These are phyloP conservation scores for Euborellia annulipes DNA, from an alignment of 1,140 invertebrate genomes.

Conservation along the genomic window DNA sequence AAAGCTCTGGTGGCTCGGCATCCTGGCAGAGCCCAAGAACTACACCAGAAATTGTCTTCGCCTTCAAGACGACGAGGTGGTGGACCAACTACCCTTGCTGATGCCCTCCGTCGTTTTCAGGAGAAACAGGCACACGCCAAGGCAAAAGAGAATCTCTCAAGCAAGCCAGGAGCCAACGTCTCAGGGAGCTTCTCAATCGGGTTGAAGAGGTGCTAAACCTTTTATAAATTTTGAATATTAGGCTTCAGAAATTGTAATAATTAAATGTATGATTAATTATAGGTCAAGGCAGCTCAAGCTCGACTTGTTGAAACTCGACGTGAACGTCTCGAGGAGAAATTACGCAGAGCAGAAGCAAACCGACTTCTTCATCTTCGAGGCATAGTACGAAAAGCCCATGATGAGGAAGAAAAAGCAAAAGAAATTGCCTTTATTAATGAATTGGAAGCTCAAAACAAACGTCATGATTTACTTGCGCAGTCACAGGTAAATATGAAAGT, in stretches of 20 bases:
- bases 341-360: conserved; percentile 84
- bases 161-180: conserved; percentile 67
- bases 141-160: conserved; percentile 58
- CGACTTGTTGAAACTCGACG: conserved; percentile 41
- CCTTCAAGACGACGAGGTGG: conserved; percentile 63
- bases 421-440: conserved; percentile 98
- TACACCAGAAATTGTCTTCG: conserved; percentile 86
- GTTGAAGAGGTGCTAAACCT: conserved; percentile 24
- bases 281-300: conserved; percentile 75
- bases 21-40: conserved; percentile 73
- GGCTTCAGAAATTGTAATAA: not conserved
- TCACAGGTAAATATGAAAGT: conserved; percentile 46
- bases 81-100: conserved; percentile 53
- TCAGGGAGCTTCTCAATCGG: conserved; percentile 70
- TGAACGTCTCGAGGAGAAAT: conserved; percentile 64
- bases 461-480: conserved; percentile 72
- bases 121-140: conserved; percentile 75
- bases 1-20: conserved; percentile 63
- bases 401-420: conserved; percentile 91
- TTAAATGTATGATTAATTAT: too few relatives aligned
- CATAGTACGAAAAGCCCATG: conserved; percentile 86
- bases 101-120: conserved; percentile 43
- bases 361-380: conserved; percentile 60
- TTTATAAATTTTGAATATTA: not conserved
- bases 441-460: conserved; percentile 85